Evolutionary conservation across 2,797 vertebrate genomes (phyloP), one percentile per base, ranked within the genome.

Genomic region (Sebastes baramenuke): DNA sequence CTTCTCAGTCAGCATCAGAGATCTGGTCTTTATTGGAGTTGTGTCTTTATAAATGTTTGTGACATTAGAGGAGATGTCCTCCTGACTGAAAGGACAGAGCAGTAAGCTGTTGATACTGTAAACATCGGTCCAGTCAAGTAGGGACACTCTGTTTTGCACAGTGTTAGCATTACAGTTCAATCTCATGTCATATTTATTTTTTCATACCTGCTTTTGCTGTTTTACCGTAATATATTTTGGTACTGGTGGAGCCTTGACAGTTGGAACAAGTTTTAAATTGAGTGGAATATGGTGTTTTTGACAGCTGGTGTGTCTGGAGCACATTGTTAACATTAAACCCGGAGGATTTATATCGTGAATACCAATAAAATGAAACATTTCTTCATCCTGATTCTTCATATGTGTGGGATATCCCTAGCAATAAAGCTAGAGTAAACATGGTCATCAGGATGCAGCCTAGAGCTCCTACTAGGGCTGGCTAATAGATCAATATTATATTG

Each of bases 61-160:
- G 12, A 20, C 5, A 7, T 10, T 1, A 24, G 22, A 52, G 29
- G 8, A 25, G 24, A 59, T 61, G 14, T 49, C 42, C 42, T 25
- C 64, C 38, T 72, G 36, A 61, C 22, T 42, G 18, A 49, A 30
- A 69, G 32, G 42, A 54, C 49, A 59, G 29, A 67, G 34, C 67
- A 60, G 67, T 8, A 75, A 62, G 38, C 11, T 82, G 82, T 82
- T 82, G 70, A 75, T 59, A 59, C 20, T 67, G 13, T 79, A 85
- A 82, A 82, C 69, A 80, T 1, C 32, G 36, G n/a, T 64, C 10
- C 46, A 65, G 60, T 34, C 25, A 69, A 34, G 30, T 12, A n/a
- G 22, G 3, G n/a, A 25, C 49, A 16, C 8, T 72, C 8, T 72
- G 30, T 80, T 62, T 65, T 20, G 11, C 36, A 22, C 20, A 6